Evolutionary conservation across 2,888 invertebrate species (phyloP).

Genomic region (Bimastos eiseni): DNA sequence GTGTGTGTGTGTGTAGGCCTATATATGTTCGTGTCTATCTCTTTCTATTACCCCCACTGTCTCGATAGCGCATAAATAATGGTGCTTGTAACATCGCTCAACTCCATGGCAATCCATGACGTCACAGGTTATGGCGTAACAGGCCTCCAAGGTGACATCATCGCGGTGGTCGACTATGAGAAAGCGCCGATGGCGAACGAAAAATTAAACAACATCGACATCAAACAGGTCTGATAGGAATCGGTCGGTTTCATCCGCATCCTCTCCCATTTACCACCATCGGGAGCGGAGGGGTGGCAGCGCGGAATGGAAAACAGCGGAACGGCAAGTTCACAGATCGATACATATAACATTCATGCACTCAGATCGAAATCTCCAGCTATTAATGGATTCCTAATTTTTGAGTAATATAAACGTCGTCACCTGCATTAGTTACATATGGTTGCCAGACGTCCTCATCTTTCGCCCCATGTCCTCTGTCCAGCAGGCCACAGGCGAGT

Average conservation of each 20-base stretch:
- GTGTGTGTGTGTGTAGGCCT: too few relatives aligned
- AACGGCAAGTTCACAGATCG: neutral
- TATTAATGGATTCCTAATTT: neutral
- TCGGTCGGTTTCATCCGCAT: neutral
- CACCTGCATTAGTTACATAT: too few relatives aligned
- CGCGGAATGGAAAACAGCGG: constrained; percentile 14
- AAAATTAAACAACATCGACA: neutral
- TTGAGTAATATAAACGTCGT: neutral
- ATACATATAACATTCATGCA: neutral
- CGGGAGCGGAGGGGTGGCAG: neutral
- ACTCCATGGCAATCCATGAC: neutral
- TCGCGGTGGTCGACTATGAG: neutral
- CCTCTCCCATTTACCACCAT: constrained; percentile 13
- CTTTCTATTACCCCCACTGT: too few relatives aligned
- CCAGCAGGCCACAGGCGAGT: too few relatives aligned
- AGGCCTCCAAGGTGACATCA: neutral
- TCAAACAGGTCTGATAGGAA: neutral
- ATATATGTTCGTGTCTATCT: too few relatives aligned
- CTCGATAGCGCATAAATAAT: too few relatives aligned
- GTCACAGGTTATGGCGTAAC: neutral
- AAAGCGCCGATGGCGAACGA: neutral
- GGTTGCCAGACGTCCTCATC: too few relatives aligned
- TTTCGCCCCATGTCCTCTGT: too few relatives aligned
- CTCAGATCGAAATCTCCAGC: neutral
- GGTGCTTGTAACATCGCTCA: too few relatives aligned